These are phyloP conservation scores for Tinea trinotella DNA, from an alignment of 2,888 invertebrate genomes.

Conservation along the genomic window DNA sequence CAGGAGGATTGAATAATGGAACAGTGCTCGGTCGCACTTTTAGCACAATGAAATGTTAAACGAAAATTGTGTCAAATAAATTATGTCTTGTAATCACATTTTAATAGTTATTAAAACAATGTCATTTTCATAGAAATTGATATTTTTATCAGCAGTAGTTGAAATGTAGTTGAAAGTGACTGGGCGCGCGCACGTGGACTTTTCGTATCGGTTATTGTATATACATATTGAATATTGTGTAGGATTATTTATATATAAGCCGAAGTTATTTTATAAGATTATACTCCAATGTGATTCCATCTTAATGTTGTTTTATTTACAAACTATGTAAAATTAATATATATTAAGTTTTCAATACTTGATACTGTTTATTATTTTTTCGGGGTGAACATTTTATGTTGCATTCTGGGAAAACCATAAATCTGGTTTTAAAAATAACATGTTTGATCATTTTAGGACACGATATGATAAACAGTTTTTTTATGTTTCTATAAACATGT, in stretches of 20 bases:
- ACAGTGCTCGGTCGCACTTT: slow-evolving; percentile 25
- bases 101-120: neutral
- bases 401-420: no score
- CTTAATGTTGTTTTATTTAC: slow-evolving; percentile 4
- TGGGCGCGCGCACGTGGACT: slow-evolving; percentile 8
- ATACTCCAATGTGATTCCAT: slow-evolving; percentile 38
- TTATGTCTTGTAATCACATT: neutral
- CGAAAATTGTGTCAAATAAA: slow-evolving; percentile 10
- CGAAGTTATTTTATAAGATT: slow-evolving; percentile 69
- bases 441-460: no score
- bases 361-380: no score
- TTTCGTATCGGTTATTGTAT: slow-evolving; percentile 19
- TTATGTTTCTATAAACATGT: no score
- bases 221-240: slow-evolving; percentile 43
- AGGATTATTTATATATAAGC: slow-evolving; percentile 66
- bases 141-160: neutral
- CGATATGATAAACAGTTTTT: no score
- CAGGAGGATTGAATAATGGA: slow-evolving; percentile 19
- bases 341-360: no score
- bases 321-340: no score
- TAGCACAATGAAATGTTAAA: slow-evolving; percentile 1
- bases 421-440: no score
- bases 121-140: slow-evolving; percentile 13
- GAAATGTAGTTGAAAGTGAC: slow-evolving; percentile 3
- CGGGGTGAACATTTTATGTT: no score